These are phyloP conservation scores for Himalopsyche anomala DNA, from an alignment of 2,888 invertebrate genomes.

Conservation along the genomic window DNA sequence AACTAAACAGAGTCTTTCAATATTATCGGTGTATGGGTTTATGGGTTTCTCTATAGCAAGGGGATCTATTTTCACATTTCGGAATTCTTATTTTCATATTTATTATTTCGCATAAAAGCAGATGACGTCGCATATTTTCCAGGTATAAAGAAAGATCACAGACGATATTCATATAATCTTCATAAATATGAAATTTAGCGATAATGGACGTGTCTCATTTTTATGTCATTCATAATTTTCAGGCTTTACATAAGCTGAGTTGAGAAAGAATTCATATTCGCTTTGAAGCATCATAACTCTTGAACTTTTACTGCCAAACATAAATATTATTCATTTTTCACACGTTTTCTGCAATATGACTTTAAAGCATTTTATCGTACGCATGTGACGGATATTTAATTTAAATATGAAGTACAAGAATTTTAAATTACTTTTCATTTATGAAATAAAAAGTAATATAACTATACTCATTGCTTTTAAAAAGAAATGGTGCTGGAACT, in stretches of 20 bases:
- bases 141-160: slow-evolving; percentile 29
- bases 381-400: no score
- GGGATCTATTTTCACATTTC: neutral
- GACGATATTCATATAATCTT: slow-evolving; percentile 24
- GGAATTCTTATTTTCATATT: slow-evolving; percentile 18
- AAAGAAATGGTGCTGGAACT: no score
- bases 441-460: no score
- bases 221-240: slow-evolving; percentile 32
- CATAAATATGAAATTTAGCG: slow-evolving; percentile 34
- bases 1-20: no score
- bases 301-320: slow-evolving; percentile 28
- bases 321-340: neutral
- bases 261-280: neutral
- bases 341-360: neutral
- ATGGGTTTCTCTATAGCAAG: neutral
- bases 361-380: no score
- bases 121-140: neutral
- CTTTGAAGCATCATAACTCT: slow-evolving; percentile 24
- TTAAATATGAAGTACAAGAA: no score
- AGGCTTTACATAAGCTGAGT: neutral
- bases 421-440: no score
- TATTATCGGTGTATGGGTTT: neutral
- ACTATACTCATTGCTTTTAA: no score
- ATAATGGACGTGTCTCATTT: slow-evolving; percentile 28
- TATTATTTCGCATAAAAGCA: slow-evolving; percentile 7